These are phyloP conservation scores for Isurus oxyrinchus DNA, from an alignment of 2,113 vertebrate species.

Conservation along the genomic window DNA sequence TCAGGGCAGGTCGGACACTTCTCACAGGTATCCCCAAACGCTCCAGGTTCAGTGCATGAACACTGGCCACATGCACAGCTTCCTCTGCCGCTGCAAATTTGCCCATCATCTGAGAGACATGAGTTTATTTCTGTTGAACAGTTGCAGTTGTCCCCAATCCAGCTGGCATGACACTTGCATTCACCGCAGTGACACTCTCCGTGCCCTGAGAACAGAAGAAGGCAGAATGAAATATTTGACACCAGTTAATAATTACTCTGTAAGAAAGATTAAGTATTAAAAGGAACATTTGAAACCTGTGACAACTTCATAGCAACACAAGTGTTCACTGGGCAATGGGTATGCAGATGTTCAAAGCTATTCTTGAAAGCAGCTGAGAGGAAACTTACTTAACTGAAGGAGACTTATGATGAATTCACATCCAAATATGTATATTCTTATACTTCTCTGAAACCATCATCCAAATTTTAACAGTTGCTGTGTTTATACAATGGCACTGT, in stretches of 20 bases:
- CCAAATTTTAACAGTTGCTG: not conserved
- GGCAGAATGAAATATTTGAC: not conserved
- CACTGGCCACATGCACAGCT: conserved; percentile 79
- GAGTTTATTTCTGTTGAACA: conserved; percentile 73
- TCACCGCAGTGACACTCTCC: conserved; percentile 93
- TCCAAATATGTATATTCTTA: not conserved
- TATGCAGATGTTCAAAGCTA: not conserved
- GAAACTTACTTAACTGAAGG: not conserved
- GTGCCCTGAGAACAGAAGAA: conserved; percentile 62
- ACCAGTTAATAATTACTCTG: not conserved
- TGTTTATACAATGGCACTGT: not conserved
- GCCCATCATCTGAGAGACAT: conserved; percentile 72
- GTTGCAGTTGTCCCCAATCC: conserved; percentile 90
- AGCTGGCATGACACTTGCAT: conserved; percentile 84
- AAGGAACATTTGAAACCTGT: not conserved
- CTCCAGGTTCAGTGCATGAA: conserved; percentile 80
- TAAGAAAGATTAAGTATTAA: not conserved
- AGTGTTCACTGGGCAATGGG: not conserved
- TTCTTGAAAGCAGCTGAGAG: not conserved
- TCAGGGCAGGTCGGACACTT: conserved; percentile 94
- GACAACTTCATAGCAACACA: not conserved
- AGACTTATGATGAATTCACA: not conserved
- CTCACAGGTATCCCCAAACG: conserved; percentile 86
- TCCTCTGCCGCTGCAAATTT: conserved; percentile 82
- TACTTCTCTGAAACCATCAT: not conserved